These are phyloP conservation scores for Leucania comma DNA, from an alignment of 2,888 invertebrate species.

Conservation along the genomic window DNA sequence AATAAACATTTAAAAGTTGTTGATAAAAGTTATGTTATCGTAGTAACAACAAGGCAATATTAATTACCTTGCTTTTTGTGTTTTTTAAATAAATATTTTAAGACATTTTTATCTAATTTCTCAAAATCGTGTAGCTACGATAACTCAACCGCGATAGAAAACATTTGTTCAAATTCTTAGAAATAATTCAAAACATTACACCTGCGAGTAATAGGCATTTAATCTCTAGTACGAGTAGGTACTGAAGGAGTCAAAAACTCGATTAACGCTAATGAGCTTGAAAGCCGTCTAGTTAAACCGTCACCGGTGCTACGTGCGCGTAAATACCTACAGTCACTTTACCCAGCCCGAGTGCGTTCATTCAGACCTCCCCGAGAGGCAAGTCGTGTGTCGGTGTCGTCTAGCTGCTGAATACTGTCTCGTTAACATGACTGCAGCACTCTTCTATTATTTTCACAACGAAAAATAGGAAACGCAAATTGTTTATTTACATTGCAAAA, in stretches of 20 bases:
- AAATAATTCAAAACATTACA: slow-evolving; percentile 14
- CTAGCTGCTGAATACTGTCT: slow-evolving; percentile 55
- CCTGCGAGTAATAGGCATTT: slow-evolving; percentile 21
- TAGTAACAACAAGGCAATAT: not conserved
- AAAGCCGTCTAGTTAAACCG: slow-evolving; percentile 34
- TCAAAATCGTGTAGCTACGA: not conserved
- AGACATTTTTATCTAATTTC: not conserved
- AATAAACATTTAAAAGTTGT: too few relatives aligned
- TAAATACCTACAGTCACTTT: slow-evolving; percentile 52
- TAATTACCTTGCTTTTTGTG: not conserved
- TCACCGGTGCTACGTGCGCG: slow-evolving; percentile 30
- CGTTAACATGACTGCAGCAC: slow-evolving; percentile 60
- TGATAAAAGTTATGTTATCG: too few relatives aligned
- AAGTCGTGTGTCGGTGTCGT: slow-evolving; percentile 46
- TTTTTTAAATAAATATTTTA: not conserved
- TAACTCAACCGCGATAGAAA: not conserved
- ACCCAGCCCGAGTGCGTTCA: slow-evolving; percentile 45
- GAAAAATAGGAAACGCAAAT: slow-evolving; percentile 40
- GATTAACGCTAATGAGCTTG: slow-evolving; percentile 56
- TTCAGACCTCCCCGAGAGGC: slow-evolving; percentile 52
- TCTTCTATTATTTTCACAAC: slow-evolving; percentile 24
- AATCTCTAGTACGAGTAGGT: slow-evolving; percentile 10
- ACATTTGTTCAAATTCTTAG: slow-evolving; percentile 8
- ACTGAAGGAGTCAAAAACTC: slow-evolving; percentile 34
- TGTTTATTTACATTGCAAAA: slow-evolving; percentile 17